Evolutionary conservation across 2,888 invertebrate genomes (phyloP).

Genomic region (Argyresthia albistria): DNA sequence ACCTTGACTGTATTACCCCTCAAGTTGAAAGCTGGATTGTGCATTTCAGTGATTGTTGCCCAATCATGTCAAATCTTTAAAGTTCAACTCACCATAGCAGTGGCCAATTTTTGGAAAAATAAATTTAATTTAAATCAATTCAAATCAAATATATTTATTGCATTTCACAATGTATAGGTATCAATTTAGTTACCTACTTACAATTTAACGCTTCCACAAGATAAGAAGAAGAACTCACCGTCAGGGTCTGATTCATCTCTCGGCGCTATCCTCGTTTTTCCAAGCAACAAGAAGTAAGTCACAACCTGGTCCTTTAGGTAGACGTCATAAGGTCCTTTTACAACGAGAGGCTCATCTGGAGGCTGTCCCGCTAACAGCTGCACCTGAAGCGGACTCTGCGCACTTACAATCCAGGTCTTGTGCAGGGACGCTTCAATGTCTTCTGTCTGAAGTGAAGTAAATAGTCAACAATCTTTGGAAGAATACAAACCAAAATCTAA

Average conservation of each 20-base stretch:
- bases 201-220: too few relatives aligned
- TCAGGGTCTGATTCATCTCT: conserved; percentile 73
- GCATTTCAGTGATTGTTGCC: too few relatives aligned
- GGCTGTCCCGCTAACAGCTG: conserved; percentile 76
- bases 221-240: too few relatives aligned
- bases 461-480: background rate
- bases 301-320: conserved; percentile 84
- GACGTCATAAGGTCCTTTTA: conserved; percentile 88
- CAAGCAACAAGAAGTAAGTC: conserved; percentile 87
- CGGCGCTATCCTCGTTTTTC: conserved; percentile 68
- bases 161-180: too few relatives aligned
- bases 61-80: too few relatives aligned
- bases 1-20: too few relatives aligned
- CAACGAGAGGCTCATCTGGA: conserved; percentile 76
- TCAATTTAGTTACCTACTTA: too few relatives aligned
- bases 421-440: conserved; percentile 84
- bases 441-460: conserved; percentile 64
- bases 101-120: too few relatives aligned
- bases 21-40: too few relatives aligned
- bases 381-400: conserved; percentile 84
- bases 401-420: conserved; percentile 93
- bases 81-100: too few relatives aligned
- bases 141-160: too few relatives aligned
- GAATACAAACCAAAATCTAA: background rate
- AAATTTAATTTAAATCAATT: too few relatives aligned